These are phyloP conservation scores for Elysia chlorotica DNA, from an alignment of 1,140 invertebrate species.

Conservation along the genomic window DNA sequence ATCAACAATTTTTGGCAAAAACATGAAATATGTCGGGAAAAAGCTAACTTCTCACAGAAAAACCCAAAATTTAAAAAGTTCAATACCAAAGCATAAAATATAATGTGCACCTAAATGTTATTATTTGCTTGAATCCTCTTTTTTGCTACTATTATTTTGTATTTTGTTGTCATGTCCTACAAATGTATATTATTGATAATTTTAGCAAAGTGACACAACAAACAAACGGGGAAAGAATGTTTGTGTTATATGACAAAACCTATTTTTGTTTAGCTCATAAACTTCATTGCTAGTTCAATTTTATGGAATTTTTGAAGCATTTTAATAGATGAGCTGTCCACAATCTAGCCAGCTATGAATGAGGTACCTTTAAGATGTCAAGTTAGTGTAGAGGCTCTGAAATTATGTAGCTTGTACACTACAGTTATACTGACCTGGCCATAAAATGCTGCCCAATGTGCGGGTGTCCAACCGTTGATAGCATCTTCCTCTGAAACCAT, in stretches of 20 bases:
- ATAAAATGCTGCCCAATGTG: conserved; percentile 23
- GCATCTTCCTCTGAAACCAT: conserved; percentile 16
- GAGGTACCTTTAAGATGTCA: too few species aligned
- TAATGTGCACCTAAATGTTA: not conserved
- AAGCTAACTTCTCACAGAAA: not conserved
- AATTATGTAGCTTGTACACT: too few species aligned
- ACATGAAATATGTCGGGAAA: not conserved
- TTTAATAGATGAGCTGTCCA: too few species aligned
- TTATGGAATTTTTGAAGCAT: too few species aligned
- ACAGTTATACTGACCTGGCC: conserved; percentile 14
- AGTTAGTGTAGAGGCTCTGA: too few species aligned
- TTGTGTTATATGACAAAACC: too few species aligned
- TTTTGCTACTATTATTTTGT: not conserved
- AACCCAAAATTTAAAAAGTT: not conserved
- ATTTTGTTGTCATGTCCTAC: not conserved
- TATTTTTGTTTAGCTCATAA: too few species aligned
- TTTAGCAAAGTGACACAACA: too few species aligned
- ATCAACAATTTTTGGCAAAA: not conserved
- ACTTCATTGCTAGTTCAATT: too few species aligned
- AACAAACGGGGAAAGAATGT: too few species aligned
- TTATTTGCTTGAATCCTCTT: not conserved
- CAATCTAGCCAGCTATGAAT: too few species aligned
- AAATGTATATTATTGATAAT: too few species aligned
- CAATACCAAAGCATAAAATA: not conserved
- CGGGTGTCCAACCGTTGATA: conserved; percentile 19